Conservation (phyloP, 1,140 invertebrate species). For the Sitobion miscanthi region DNA sequence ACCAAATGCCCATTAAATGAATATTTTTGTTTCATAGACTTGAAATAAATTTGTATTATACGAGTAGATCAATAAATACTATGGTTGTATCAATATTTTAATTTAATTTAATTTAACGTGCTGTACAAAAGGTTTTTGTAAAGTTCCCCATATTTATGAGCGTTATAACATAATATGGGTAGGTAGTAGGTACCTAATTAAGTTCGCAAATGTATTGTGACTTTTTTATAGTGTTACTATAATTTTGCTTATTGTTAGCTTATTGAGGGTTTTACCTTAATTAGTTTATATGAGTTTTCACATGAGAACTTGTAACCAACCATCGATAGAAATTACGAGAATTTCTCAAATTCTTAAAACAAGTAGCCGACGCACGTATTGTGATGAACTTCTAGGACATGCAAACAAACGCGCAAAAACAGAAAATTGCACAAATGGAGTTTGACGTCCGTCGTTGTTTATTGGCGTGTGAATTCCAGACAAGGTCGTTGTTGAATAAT, state of each 20-base stretch:
- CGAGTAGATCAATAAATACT: neutral
- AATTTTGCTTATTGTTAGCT: neutral
- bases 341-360: neutral
- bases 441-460: conserved; percentile 25
- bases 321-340: neutral
- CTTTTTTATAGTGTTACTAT: neutral
- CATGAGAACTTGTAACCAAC: neutral
- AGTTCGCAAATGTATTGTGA: neutral
- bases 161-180: neutral
- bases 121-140: neutral
- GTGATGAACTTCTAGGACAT: neutral
- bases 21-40: too few species aligned
- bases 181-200: neutral
- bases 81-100: neutral
- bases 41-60: too few species aligned
- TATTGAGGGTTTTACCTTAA: neutral
- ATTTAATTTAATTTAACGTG: neutral
- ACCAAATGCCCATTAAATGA: too few species aligned
- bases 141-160: neutral
- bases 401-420: neutral
- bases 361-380: neutral
- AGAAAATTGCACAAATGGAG: neutral
- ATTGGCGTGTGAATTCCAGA: conserved; percentile 43
- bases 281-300: neutral
- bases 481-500: conserved; percentile 27